Evolutionary conservation across 2,888 invertebrate genomes (phyloP), one percentile per base, ranked within the genome.

Genomic region (Ectropis crepuscularia): DNA sequence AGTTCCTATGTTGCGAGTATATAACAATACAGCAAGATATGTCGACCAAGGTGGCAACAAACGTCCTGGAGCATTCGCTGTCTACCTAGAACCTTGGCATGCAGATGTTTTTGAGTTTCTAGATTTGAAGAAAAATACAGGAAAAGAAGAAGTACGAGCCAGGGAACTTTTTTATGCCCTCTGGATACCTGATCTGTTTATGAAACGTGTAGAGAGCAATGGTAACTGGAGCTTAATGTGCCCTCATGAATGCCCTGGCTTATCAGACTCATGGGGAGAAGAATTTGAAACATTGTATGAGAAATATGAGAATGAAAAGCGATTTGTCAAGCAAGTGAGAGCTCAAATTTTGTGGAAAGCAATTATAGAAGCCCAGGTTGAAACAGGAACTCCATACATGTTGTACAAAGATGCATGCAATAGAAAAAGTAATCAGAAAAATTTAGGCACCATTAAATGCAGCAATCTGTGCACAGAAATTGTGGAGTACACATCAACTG

Each of bases 41-140:
- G 99, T 99, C 0, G 99, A 99, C 86, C 99, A 99, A 92, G 99
- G 99, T 28, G 99, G 99, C 53, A 99, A 99, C 81, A 99, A 99
- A 94, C 93, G 99, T 68, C 99, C 99, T 2, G 99, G 99, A 28
- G 99, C 99, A 5, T 99, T 99, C 92, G 99, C 99, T 11, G 95
- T 99, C 67, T 99, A 99, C 82, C 89, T 99, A 57, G 99, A 99
- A 87, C 99, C 99, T 0, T 99, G 99, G 99, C 99, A 99, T 90
- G 96, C 98, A 0, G 99, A 99, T 86, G 94, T 99, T 64, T 98
- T 99, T 83, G 98, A 98, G 65, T 99, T 99, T 89, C 90, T 99
- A 55, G 97, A 99, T 82, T 92, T 99, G 54, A 98, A 96, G 81
- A 99, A 99, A 85, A 99, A 99, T 83, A 98, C 98, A 0, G 96